These are phyloP conservation scores for Cranoglanis bouderius DNA, from an alignment of 2,113 vertebrate genomes.

Conservation along the genomic window DNA sequence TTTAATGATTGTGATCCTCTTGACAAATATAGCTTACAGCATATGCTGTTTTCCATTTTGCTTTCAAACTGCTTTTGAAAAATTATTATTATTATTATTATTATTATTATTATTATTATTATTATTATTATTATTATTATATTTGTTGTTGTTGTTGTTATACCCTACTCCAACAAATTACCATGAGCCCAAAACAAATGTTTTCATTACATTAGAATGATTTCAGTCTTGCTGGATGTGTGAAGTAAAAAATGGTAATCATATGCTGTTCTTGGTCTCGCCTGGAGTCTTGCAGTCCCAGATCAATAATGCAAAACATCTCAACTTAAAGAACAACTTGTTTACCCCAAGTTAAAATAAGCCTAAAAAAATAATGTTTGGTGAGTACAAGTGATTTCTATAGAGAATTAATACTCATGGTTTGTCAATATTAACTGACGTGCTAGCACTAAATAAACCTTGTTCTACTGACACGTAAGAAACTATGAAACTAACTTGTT, in stretches of 20 bases:
- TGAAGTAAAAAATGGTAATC: not conserved
- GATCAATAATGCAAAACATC: not conserved
- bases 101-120: not conserved
- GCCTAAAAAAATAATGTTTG: not conserved
- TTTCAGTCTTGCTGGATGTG: not conserved
- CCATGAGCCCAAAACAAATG: not conserved
- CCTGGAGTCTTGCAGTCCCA: not conserved
- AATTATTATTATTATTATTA: not conserved
- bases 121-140: not conserved
- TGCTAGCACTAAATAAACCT: not conserved
- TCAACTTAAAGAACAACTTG: not conserved
- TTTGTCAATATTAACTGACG: not conserved
- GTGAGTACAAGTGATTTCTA: not conserved
- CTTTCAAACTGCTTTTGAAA: not conserved
- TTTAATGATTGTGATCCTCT: not conserved
- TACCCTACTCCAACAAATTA: not conserved
- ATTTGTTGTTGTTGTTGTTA: no score
- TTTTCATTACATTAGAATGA: not conserved
- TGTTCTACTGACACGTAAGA: not conserved
- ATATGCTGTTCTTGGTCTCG: not conserved
- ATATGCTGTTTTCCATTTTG: constrained; percentile 7
- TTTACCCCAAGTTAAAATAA: not conserved
- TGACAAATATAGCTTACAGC: not conserved
- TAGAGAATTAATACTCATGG: not conserved
- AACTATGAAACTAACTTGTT: not conserved